These are phyloP conservation scores for Cryptomyrus ogoouensis DNA, from an alignment of 2,113 vertebrate species.

Conservation along the genomic window DNA sequence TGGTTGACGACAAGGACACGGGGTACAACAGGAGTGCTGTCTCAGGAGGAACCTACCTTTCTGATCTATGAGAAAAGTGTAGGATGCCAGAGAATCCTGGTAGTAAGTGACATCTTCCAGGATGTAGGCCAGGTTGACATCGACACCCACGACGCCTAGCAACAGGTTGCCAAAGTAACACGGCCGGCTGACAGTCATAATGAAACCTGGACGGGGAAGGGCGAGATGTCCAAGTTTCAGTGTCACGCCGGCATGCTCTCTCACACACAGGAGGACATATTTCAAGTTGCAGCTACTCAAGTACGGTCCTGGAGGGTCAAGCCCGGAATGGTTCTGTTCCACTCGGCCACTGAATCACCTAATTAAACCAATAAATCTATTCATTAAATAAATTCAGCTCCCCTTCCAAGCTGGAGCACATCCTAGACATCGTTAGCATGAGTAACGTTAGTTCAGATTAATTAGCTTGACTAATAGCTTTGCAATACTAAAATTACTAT, in stretches of 20 bases:
- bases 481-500: background rate
- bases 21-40: background rate
- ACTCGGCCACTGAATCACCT: background rate
- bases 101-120: conserved; percentile 97
- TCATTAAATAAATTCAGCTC: background rate
- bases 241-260: background rate
- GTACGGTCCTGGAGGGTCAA: background rate
- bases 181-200: conserved; percentile 94
- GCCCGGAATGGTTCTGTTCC: background rate
- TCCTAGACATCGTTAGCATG: background rate
- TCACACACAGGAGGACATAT: background rate
- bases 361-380: conserved; percentile 1
- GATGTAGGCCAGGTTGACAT: conserved; percentile 94
- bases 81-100: conserved; percentile 92
- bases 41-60: conserved; percentile 70
- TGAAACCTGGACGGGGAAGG: conserved; percentile 69
- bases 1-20: background rate
- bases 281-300: background rate
- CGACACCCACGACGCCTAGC: conserved; percentile 94
- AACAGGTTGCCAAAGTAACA: conserved; percentile 97
- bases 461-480: background rate
- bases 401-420: background rate
- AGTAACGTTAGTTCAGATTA: background rate
- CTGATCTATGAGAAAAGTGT: conserved; percentile 97
- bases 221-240: background rate